These are phyloP conservation scores for Mycetomoellerius zeteki DNA, from an alignment of 1,140 invertebrate species.

Conservation along the genomic window DNA sequence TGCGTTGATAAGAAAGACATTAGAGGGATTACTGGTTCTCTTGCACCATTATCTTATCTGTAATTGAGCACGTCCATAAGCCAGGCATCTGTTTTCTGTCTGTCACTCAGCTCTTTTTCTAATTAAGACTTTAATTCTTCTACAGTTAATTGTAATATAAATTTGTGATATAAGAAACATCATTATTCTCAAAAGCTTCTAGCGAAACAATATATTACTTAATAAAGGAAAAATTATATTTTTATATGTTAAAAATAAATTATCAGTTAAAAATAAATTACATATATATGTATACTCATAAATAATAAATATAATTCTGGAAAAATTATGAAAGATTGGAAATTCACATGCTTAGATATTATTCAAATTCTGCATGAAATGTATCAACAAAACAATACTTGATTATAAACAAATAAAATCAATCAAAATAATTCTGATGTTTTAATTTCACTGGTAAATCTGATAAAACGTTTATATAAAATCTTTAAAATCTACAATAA, in stretches of 20 bases:
- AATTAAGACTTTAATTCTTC: slow-evolving; percentile 39
- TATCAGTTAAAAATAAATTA: background rate
- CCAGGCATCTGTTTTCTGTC: slow-evolving; percentile 42
- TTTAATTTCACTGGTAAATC: background rate
- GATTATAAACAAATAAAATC: background rate
- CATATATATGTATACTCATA: background rate
- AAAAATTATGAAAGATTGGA: background rate
- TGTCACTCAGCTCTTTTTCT: slow-evolving; percentile 22
- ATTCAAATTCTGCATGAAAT: background rate
- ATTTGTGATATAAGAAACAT: slow-evolving; percentile 4
- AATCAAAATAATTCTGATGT: background rate
- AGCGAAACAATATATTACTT: background rate
- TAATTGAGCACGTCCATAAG: slow-evolving; percentile 41
- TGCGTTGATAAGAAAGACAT: slow-evolving; percentile 59
- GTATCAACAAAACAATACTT: background rate
- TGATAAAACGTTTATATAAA: background rate
- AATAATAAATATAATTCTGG: background rate
- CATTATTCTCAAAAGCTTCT: background rate
- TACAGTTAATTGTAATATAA: slow-evolving; percentile 28
- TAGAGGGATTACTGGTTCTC: slow-evolving; percentile 50
- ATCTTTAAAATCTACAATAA: background rate
- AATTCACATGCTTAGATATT: background rate
- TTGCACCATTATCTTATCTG: slow-evolving; percentile 32
- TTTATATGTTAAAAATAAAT: background rate
- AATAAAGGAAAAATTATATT: background rate